These are phyloP conservation scores for Rugalucina vietnamica DNA, from an alignment of 2,888 invertebrate species.

Conservation along the genomic window DNA sequence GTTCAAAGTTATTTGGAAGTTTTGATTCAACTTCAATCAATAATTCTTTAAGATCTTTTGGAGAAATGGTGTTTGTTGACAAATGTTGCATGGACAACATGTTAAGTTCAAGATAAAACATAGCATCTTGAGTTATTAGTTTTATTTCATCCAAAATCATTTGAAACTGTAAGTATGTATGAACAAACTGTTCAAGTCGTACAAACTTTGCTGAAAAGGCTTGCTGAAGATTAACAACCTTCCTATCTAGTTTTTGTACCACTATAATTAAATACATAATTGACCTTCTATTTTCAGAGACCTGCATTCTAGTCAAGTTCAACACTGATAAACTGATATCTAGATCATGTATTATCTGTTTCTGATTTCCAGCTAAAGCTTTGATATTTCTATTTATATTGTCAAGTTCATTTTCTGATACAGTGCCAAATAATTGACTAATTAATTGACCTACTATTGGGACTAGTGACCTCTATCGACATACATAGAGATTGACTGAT, in stretches of 20 bases:
- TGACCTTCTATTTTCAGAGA: background rate
- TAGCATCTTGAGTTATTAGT: too few relatives aligned
- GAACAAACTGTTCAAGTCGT: too few relatives aligned
- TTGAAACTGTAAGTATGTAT: background rate
- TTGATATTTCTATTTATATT: background rate
- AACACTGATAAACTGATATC: background rate
- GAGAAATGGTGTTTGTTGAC: conserved; percentile 15
- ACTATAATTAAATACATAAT: too few relatives aligned
- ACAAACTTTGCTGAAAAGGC: too few relatives aligned
- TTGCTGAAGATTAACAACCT: too few relatives aligned
- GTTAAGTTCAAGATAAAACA: conserved; percentile 19
- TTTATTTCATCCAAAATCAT: conserved; percentile 19
- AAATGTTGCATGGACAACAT: conserved; percentile 21
- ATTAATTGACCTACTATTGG: conserved; percentile 7
- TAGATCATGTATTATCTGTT: background rate
- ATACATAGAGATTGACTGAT: background rate
- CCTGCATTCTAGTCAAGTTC: background rate
- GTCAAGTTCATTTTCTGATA: background rate
- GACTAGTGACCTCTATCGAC: conserved; percentile 12
- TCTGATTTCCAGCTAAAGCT: background rate
- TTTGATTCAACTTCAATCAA: conserved; percentile 18
- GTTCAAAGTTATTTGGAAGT: conserved; percentile 15
- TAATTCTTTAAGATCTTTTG: conserved; percentile 16
- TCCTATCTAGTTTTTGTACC: too few relatives aligned
- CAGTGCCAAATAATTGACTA: background rate